Percentiles rank a stretch among this genome's conserved stretches.
These are phyloP conservation scores for Phenganax stokvisi DNA, from an alignment of 92 coral and sea anemone species.

Conservation along the genomic window DNA sequence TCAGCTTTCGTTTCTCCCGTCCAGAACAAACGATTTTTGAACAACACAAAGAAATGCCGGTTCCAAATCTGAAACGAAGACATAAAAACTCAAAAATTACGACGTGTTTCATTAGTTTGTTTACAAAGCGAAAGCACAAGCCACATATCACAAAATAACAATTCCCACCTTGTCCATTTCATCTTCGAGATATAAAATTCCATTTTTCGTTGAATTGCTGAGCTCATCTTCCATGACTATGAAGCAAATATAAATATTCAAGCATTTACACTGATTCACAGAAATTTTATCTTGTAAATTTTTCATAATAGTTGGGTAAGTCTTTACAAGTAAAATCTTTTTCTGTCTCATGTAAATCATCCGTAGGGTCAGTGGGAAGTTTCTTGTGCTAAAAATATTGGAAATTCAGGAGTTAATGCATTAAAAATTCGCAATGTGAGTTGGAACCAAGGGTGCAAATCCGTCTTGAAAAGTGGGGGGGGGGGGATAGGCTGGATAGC, in stretches of 20 bases:
- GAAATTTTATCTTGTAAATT: not conserved
- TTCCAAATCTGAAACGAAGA: constrained; percentile 70
- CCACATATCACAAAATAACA: not conserved
- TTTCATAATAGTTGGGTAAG: not conserved
- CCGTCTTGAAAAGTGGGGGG: too few species aligned
- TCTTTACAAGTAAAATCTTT: constrained; percentile 52
- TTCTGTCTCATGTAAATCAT: constrained; percentile 29
- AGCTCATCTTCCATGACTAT: constrained; percentile 86
- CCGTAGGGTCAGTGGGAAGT: constrained; percentile 76
- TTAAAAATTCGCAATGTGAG: not conserved
- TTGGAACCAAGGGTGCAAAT: too few species aligned
- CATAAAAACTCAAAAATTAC: not conserved
- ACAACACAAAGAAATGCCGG: constrained; percentile 85
- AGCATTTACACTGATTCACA: too few species aligned
- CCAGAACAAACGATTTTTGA: constrained; percentile 83
- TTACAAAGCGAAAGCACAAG: not conserved
- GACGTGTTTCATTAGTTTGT: not conserved
- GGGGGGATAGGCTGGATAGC: too few species aligned
- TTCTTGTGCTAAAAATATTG: constrained; percentile 71
- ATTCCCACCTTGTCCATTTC: constrained; percentile 55
- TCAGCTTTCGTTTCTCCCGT: constrained; percentile 81
- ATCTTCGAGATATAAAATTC: constrained; percentile 79
- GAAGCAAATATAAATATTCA: not conserved
- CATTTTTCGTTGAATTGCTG: constrained; percentile 87
- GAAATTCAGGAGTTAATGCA: not conserved